Evolutionary conservation across 2,113 vertebrate genomes (phyloP).

Genomic region (Pachypanchax playfairii): DNA sequence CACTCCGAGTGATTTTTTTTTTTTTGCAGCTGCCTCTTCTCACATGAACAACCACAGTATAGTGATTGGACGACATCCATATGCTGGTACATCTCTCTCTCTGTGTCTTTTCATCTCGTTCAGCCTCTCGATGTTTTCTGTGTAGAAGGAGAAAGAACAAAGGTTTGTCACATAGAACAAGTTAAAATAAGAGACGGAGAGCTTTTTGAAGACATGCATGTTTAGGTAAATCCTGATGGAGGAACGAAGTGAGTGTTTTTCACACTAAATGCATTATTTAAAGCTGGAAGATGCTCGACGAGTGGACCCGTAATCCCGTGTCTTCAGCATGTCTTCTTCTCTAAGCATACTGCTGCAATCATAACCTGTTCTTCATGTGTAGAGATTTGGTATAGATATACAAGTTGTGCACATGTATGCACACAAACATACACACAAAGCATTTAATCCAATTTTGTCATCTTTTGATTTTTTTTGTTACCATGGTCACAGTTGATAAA

Average conservation of each 20-base stretch:
- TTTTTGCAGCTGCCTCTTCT: constrained; percentile 70
- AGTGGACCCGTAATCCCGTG: constrained; percentile 46
- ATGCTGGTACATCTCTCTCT: constrained; percentile 34
- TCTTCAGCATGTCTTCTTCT: constrained; percentile 28
- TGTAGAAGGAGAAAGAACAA: not conserved
- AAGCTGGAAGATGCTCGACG: constrained; percentile 39
- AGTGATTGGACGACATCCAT: constrained; percentile 62
- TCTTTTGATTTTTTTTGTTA: constrained; percentile 71
- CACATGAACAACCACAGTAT: constrained; percentile 57
- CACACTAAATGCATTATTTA: constrained; percentile 73
- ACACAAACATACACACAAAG: constrained; percentile 17
- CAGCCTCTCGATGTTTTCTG: not conserved
- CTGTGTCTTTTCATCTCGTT: constrained; percentile 10
- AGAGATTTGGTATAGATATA: constrained; percentile 43
- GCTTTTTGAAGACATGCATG: constrained; percentile 21
- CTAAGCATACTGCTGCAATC: constrained; percentile 15
- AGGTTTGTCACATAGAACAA: constrained; percentile 17
- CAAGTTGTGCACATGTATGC: constrained; percentile 7
- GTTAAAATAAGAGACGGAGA: constrained; percentile 11
- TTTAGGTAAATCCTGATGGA: constrained; percentile 46
- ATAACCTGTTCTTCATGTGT: constrained; percentile 16
- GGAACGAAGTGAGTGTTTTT: constrained; percentile 51
- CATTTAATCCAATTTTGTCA: constrained; percentile 60
- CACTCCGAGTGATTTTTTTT: constrained; percentile 48
- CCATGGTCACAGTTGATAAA: constrained; percentile 75